Base-by-base conservation (phyloP, 2,888 invertebrate genomes). In the Zygaena filipendulae region DNA sequence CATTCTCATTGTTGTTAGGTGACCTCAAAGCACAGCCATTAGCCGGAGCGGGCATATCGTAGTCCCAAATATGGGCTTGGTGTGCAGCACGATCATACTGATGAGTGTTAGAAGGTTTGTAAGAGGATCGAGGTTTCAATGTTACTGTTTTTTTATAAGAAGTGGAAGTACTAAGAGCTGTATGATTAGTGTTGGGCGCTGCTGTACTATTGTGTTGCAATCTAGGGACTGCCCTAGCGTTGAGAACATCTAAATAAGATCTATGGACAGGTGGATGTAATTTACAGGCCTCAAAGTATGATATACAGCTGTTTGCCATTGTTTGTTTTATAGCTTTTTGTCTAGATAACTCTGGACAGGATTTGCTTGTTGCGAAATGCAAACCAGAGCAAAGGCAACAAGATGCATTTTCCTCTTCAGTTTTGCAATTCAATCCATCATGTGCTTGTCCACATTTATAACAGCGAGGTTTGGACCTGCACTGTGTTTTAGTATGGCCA, bases 391-490 rank as follows among this genome's bases (percentile, higher is more conserved):
- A 25, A 14, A 25, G 14, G 3, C 14, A 10, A 14, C 25, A 25
- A 9, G 18, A 25, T 11, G 23, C 23, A 13, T 11, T 11, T n/a
- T 23, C 23, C 13, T 23, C 23, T 11, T 23, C 13, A 23, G 13
- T 11, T 8, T 12, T 8, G 3, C 23, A 23, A 13, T 9, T 11
- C 12, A 13, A 6, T 3, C 13, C 23, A n/a, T 13, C 3, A 22
- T 47, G 43, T 0, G 25, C 18, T 21, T 39, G 33, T 1, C 31
- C 25, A 25, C 40, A 47, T 2, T 13, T 26, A 12, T 11, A 40
- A 18, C 47, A 43, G 4, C 40, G 27, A 2, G 43, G 38, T 11
- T 38, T 32, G 1, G 45, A 41, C 1, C 44, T 7, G 21, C 45
- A 45, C n/a, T 40, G 36, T 1, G 27, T 12, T 19, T 35, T 36